A percentile compares a stretch with the other conserved stretches of the same genome.
Conservation (phyloP, 2,797 vertebrate genomes). For the Paedocypris micromegethes region DNA sequence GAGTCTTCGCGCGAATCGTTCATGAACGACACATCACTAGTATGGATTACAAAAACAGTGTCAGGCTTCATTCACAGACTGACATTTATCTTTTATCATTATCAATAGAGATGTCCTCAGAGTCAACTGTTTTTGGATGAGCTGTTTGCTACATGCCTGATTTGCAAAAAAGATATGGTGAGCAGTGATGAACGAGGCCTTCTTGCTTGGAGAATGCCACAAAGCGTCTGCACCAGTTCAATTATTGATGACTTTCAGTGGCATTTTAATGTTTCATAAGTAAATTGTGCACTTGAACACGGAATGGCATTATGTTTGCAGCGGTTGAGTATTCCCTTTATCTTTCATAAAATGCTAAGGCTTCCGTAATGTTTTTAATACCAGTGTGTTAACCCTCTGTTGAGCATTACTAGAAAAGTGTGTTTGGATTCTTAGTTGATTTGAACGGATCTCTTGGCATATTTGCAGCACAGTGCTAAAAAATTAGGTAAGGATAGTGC, state of each 20-base stretch:
- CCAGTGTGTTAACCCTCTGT: conserved; percentile 49
- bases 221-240: conserved; percentile 78
- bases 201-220: conserved; percentile 66
- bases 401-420: conserved; percentile 30
- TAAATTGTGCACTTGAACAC: conserved; percentile 71
- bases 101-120: conserved; percentile 18
- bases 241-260: conserved; percentile 79
- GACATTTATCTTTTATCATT: background rate
- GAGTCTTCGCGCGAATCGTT: too few relatives aligned
- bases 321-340: conserved; percentile 47
- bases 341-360: conserved; percentile 50
- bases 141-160: background rate
- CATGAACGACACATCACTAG: background rate
- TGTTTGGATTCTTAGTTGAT: background rate
- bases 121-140: background rate
- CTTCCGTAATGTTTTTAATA: conserved; percentile 39
- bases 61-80: conserved; percentile 3
- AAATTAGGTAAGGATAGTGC: conserved; percentile 59
- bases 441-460: background rate
- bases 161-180: conserved; percentile 63
- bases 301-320: conserved; percentile 47
- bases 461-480: too few relatives aligned
- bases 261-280: conserved; percentile 83
- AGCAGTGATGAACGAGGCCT: conserved; percentile 78
- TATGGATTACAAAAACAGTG: background rate